Evolutionary conservation across 1,140 invertebrate genomes (phyloP), one percentile per base, ranked within the genome.

Genomic region (Cotesia typhae): DNA sequence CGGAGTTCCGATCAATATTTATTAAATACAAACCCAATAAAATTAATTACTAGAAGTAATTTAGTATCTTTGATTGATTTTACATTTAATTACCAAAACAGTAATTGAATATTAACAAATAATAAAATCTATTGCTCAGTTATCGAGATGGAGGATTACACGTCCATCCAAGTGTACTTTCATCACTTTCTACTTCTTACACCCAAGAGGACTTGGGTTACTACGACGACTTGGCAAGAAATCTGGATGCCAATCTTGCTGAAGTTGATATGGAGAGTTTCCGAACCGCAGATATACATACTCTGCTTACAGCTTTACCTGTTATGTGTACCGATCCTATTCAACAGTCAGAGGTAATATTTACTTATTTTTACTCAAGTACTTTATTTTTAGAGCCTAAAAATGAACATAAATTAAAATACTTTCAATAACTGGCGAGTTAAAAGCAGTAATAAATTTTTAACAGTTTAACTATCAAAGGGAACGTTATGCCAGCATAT

Each of bases 211-310:
- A 92, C 78, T 85, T 93, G 70, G 90, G 92, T 69, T 93, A 93
- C 77, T 96, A 96, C 81, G 94, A 96, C 81, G 94, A 94, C 79
- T 85, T 96, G 74, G 92, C 95, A 52, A 91, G 94, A 80, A 94
- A 96, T 83, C 88, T 96, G 81, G 96, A 97, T 87, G 95, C 94
- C 69, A 96, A 96, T 84, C 89, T 97, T 76, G 96, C 96, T 35
- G 94, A 97, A 87, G 95, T 96, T 41, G 96, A 97, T 83, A 97
- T 97, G 93, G 95, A 97, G 85, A 95, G 94, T 82, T 97, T 96
- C 87, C 91, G 92, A 74, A 94, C 94, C 6, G 93, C 96, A 85
- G 95, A 97, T 81, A 97, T 97, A 80, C 93, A 95, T 80, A 94
- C 93, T 71, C 88, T 96, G 78, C 89, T 96, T 59, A 92, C 92